phyloP scores from a whole-genome alignment of 23 tunicate species.

The Pegea sp. region DNA sequence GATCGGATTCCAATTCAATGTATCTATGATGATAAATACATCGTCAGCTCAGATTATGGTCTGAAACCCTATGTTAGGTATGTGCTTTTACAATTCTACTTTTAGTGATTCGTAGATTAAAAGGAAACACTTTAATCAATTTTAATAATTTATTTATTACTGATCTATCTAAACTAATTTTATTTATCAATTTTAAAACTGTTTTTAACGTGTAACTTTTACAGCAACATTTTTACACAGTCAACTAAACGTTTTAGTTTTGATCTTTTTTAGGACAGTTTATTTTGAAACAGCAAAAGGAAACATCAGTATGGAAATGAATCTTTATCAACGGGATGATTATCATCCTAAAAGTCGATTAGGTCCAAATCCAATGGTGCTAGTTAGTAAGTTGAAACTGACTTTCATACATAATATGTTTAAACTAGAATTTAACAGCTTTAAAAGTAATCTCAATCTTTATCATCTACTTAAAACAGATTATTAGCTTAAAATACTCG shows the following conservation, averaged over 20 bases:
- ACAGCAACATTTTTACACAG: background rate
- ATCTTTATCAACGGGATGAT: constrained; percentile 36
- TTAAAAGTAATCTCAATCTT: too few species aligned
- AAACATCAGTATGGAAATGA: constrained; percentile 25
- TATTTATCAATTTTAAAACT: background rate
- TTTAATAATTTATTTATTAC: too few species aligned
- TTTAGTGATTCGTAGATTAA: too few species aligned
- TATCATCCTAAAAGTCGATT: constrained; percentile 37
- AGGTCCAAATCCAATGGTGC: constrained; percentile 23
- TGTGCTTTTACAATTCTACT: too few species aligned
- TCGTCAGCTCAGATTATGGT: constrained; percentile 22
- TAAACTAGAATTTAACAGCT: too few species aligned
- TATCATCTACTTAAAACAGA: background rate
- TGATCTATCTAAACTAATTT: background rate
- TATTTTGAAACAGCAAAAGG: constrained; percentile 38
- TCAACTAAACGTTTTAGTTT: too few species aligned
- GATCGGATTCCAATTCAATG: constrained; percentile 9
- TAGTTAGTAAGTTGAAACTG: constrained; percentile 21
- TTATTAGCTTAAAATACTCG: background rate
- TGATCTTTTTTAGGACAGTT: constrained; percentile 25
- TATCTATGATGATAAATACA: constrained; percentile 40
- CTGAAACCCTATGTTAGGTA: constrained; percentile 10
- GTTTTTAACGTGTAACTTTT: background rate
- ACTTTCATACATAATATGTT: too few species aligned
- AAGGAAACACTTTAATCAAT: too few species aligned